A percentile compares a stretch with the other conserved stretches of the same genome.
phyloP scores from a whole-genome alignment of 2,797 vertebrate genomes.

The Acomys russatus region DNA sequence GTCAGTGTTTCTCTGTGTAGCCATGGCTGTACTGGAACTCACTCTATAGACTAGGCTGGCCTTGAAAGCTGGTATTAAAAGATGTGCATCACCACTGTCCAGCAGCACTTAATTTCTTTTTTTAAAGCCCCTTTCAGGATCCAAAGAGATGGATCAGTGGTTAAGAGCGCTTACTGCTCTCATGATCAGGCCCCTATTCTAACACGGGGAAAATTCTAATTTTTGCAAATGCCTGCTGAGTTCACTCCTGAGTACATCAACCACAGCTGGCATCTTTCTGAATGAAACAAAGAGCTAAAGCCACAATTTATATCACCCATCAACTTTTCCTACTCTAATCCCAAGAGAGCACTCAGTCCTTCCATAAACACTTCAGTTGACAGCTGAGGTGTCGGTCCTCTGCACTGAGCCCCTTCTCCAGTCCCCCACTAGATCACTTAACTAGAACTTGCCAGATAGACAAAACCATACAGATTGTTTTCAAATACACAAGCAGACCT shows the following conservation, averaged over 20 bases:
- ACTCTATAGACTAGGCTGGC: neutral
- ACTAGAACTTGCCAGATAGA: neutral
- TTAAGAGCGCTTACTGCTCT: neutral
- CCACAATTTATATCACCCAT: neutral
- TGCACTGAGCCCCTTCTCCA: too few relatives aligned
- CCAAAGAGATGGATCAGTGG: neutral
- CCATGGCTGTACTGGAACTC: neutral
- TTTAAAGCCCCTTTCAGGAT: neutral
- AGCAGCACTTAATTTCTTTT: neutral
- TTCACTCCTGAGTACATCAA: neutral
- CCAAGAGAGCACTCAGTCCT: neutral
- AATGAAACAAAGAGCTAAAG: neutral
- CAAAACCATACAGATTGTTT: neutral
- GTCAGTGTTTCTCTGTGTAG: neutral
- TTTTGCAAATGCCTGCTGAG: neutral
- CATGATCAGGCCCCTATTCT: neutral
- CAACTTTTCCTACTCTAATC: too few relatives aligned
- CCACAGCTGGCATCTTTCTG: neutral
- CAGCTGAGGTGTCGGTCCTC: neutral
- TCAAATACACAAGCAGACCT: neutral
- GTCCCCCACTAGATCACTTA: neutral
- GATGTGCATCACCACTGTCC: neutral
- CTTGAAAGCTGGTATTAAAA: neutral
- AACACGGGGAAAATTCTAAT: neutral
- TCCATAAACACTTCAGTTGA: neutral